Percentiles rank a stretch among this genome's conserved stretches.
These are phyloP conservation scores for Aphrophora alni DNA, from an alignment of 2,888 invertebrate genomes.

Conservation along the genomic window DNA sequence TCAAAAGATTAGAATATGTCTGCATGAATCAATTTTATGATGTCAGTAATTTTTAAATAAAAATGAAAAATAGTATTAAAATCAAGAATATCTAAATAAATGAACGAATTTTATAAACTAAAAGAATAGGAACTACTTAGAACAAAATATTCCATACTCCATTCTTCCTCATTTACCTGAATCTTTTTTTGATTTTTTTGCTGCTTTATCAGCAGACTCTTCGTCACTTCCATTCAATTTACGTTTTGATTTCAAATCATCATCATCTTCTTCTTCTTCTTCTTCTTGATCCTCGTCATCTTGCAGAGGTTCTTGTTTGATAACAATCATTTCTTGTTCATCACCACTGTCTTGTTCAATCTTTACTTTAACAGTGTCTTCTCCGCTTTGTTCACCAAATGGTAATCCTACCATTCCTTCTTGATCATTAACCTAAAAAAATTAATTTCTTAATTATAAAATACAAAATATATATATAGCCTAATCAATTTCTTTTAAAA, in stretches of 20 bases:
- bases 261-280: conserved; percentile 43
- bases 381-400: conserved; percentile 14
- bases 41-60: too few relatives aligned
- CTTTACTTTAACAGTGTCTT: neutral
- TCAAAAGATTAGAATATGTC: too few relatives aligned
- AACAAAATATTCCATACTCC: too few relatives aligned
- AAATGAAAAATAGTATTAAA: too few relatives aligned
- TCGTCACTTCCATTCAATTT: conserved; percentile 36
- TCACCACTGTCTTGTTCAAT: conserved; percentile 25
- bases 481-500: neutral
- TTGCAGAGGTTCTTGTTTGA: conserved; percentile 12
- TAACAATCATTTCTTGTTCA: conserved; percentile 35
- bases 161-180: conserved; percentile 42
- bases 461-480: neutral
- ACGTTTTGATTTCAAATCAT: conserved; percentile 46
- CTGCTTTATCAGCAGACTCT: conserved; percentile 45
- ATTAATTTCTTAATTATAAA: neutral
- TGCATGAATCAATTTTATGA: too few relatives aligned
- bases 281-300: conserved; percentile 26
- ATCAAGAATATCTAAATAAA: too few relatives aligned
- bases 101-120: too few relatives aligned
- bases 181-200: conserved; percentile 43
- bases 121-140: too few relatives aligned
- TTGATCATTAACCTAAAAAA: neutral
- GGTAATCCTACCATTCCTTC: neutral